These are phyloP conservation scores for Origma solitaria DNA, from an alignment of 2,113 vertebrate genomes.

Conservation along the genomic window DNA sequence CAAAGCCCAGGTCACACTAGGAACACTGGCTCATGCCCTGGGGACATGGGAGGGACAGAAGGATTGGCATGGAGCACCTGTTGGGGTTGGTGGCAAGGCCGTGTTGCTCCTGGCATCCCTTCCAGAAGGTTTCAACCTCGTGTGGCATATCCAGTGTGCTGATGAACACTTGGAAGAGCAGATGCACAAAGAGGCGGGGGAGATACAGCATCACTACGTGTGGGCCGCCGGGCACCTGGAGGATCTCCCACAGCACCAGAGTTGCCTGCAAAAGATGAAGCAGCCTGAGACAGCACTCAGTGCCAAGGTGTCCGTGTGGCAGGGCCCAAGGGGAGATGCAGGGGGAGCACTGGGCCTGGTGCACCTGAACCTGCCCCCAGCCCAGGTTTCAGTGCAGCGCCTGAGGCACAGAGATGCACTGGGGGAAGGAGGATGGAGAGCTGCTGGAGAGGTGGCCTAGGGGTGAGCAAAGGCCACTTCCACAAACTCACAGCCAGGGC, in stretches of 20 bases:
- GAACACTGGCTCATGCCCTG: not conserved
- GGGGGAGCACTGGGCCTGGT: not conserved
- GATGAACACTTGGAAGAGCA: not conserved
- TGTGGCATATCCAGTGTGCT: not conserved
- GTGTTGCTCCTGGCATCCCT: not conserved
- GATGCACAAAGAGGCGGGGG: not conserved
- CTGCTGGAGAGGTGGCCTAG: not conserved
- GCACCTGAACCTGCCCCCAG: not conserved
- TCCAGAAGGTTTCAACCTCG: not conserved
- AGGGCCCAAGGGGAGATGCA: rapidly evolving
- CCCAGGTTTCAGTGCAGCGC: not conserved
- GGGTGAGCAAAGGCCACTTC: not conserved
- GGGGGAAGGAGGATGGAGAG: not conserved
- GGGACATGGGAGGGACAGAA: not conserved
- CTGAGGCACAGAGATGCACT: not conserved
- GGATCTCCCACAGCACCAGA: not conserved
- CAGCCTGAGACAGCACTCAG: rapidly evolving
- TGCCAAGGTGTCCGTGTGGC: rapidly evolving
- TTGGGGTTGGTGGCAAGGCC: not conserved
- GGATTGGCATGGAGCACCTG: not conserved
- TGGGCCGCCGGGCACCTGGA: not conserved
- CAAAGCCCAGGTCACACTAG: not conserved
- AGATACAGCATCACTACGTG: no score
- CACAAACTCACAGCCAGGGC: not conserved
- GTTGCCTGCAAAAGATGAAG: not conserved